Conservation (phyloP, 2,888 invertebrate genomes). For the Hydrotaea cyrtoneurina region DNA sequence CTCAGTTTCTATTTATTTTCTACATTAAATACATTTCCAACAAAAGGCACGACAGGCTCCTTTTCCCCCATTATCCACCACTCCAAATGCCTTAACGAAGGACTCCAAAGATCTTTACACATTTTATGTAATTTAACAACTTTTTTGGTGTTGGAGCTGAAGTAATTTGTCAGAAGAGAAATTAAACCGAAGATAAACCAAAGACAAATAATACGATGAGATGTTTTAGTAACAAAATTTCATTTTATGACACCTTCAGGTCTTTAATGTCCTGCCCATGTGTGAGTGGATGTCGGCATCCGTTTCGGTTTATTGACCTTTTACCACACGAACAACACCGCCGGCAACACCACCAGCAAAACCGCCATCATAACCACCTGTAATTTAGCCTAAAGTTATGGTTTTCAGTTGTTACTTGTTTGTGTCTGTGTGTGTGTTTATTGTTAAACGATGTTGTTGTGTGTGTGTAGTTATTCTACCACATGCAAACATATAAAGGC, state of each 20-base stretch:
- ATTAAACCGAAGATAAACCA: slow-evolving; percentile 9
- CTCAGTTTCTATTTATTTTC: background rate
- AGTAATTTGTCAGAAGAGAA: slow-evolving; percentile 27
- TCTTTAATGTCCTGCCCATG: too few species aligned
- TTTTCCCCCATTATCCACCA: too few species aligned
- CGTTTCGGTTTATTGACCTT: slow-evolving; percentile 22
- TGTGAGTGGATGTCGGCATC: background rate
- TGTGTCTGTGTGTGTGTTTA: background rate
- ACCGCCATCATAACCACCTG: slow-evolving; percentile 17
- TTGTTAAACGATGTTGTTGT: too few species aligned
- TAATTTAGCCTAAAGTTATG: slow-evolving; percentile 23
- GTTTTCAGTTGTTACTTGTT: slow-evolving; percentile 15
- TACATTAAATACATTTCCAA: slow-evolving; percentile 1
- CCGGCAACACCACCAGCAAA: background rate
- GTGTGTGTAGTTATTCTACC: too few species aligned
- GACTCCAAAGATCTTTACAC: too few species aligned
- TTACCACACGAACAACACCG: slow-evolving; percentile 8
- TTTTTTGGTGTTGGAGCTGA: background rate
- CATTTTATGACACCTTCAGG: background rate
- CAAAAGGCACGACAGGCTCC: background rate
- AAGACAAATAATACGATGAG: slow-evolving; percentile 5
- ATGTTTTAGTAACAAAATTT: slow-evolving; percentile 3
- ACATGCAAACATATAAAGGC: too few species aligned
- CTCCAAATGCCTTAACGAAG: background rate
- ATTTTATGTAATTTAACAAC: too few species aligned